These are phyloP conservation scores for Cephalopterus ornatus DNA, from an alignment of 2,113 vertebrate species.

Conservation along the genomic window DNA sequence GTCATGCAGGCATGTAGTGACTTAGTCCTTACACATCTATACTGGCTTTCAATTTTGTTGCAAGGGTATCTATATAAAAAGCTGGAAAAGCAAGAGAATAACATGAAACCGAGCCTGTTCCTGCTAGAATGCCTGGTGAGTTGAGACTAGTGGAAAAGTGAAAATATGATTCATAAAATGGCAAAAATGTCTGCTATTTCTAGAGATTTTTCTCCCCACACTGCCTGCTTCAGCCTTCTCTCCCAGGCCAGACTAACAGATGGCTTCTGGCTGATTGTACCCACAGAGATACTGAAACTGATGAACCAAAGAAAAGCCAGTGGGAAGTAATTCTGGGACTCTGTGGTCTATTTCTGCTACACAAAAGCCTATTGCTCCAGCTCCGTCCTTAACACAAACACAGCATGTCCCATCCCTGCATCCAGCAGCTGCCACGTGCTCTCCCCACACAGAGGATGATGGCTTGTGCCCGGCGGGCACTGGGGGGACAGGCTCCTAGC, in stretches of 20 bases:
- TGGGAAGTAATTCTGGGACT: constrained; percentile 20
- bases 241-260: constrained; percentile 8
- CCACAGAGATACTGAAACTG: not conserved
- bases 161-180: not conserved
- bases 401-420: not conserved
- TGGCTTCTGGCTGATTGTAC: constrained; percentile 27
- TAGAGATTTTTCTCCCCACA: not conserved
- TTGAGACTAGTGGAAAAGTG: not conserved
- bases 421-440: constrained; percentile 36
- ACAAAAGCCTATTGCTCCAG: constrained; percentile 40
- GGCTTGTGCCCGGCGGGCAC: not conserved
- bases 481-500: not conserved
- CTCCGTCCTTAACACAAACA: not conserved
- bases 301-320: constrained; percentile 14
- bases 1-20: not conserved
- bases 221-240: not conserved
- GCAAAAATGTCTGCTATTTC: not conserved
- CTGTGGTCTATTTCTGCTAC: constrained; percentile 14
- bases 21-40: not conserved
- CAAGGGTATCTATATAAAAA: not conserved
- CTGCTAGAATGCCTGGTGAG: not conserved
- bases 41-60: not conserved
- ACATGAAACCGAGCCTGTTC: not conserved
- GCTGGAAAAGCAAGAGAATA: not conserved
- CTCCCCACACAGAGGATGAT: not conserved